These are phyloP conservation scores for Trinectes maculatus DNA, from an alignment of 2,113 vertebrate species.

Conservation along the genomic window DNA sequence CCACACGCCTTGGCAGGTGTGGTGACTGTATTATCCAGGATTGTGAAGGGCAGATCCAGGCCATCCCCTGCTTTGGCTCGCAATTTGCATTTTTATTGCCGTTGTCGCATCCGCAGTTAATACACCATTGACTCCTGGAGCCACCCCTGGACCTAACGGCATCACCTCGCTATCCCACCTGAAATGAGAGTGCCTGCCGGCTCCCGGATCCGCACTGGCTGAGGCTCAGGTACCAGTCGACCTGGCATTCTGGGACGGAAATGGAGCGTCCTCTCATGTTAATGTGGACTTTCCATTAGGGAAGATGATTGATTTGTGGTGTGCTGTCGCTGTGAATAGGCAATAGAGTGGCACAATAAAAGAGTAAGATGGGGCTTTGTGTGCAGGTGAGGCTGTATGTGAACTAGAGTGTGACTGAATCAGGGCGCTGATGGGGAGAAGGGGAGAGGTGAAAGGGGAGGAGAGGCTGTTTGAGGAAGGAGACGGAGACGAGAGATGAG, in stretches of 20 bases:
- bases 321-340: conserved; percentile 65
- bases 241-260: conserved; percentile 84
- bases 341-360: conserved; percentile 71
- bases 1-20: conserved; percentile 71
- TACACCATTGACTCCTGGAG: conserved; percentile 75
- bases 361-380: conserved; percentile 64
- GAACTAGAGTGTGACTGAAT: conserved; percentile 73
- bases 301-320: conserved; percentile 83
- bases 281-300: conserved; percentile 83
- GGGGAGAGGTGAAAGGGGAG: conserved; percentile 20
- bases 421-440: conserved; percentile 45
- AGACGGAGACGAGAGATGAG: conserved; percentile 41
- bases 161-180: conserved; percentile 71
- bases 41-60: conserved; percentile 77
- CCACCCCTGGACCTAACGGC: conserved; percentile 65
- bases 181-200: conserved; percentile 70
- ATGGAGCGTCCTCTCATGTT: conserved; percentile 81
- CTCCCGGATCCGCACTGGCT: conserved; percentile 54
- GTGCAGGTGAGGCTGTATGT: conserved; percentile 63
- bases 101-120: conserved; percentile 79
- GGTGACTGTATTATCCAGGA: conserved; percentile 77
- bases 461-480: not conserved
- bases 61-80: conserved; percentile 71
- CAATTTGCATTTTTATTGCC: conserved; percentile 88
- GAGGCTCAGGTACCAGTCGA: conserved; percentile 68